Conservation (phyloP, 2,797 vertebrate genomes). For the Psittacula derbiana region DNA sequence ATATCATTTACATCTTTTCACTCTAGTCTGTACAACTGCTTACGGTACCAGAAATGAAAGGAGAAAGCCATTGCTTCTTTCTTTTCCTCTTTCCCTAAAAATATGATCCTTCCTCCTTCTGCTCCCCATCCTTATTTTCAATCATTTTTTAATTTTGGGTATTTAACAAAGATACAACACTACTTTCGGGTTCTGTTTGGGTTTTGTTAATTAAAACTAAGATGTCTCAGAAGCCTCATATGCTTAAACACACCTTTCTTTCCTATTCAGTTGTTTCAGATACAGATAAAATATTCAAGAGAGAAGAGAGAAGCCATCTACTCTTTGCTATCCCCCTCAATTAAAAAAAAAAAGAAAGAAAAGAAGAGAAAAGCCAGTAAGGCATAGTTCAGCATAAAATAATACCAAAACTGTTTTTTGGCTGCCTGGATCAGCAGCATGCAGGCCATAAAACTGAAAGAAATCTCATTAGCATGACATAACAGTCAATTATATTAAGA, state of each 20-base stretch:
- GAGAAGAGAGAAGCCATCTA: background rate
- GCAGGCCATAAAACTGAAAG: background rate
- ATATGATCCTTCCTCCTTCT: background rate
- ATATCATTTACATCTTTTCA: background rate
- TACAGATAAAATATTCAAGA: background rate
- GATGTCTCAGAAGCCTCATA: background rate
- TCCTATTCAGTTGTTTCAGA: background rate
- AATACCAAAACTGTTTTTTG: background rate
- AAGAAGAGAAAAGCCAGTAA: background rate
- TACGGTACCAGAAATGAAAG: background rate
- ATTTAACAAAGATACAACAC: background rate
- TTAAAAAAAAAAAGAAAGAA: background rate
- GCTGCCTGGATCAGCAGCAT: background rate
- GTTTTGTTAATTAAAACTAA: background rate
- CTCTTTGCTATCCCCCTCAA: background rate
- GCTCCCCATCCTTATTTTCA: background rate
- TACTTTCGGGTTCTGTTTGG: background rate
- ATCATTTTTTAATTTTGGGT: background rate
- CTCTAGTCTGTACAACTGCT: background rate
- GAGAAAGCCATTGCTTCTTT: background rate
- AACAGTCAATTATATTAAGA: slow-evolving; percentile 31
- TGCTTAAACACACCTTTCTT: background rate
- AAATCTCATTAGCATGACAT: slow-evolving; percentile 10
- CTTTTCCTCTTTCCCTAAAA: background rate
- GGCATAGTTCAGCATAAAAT: background rate